phyloP scores from a whole-genome alignment of 2,888 invertebrate genomes.

The Augiades crinisus region DNA sequence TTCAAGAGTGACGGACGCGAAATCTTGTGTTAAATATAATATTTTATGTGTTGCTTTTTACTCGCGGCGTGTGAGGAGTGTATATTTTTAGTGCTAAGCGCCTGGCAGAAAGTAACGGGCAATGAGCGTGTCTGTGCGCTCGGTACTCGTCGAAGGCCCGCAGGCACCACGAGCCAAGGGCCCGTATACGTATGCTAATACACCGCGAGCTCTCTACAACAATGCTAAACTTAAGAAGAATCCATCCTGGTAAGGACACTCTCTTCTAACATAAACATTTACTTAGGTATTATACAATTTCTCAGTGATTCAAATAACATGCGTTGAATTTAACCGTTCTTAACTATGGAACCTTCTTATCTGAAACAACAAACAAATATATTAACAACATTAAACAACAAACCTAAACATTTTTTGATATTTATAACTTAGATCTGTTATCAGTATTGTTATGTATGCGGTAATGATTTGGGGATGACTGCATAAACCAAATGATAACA shows the following conservation, averaged over 20 bases:
- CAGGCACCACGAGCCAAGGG: constrained; percentile 55
- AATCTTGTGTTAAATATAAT: background rate
- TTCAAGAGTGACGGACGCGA: background rate
- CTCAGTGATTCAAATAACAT: no score
- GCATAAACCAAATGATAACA: no score
- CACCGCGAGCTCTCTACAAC: constrained; percentile 82
- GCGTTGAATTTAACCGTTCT: no score
- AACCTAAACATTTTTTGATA: no score
- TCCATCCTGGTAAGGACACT: constrained; percentile 68
- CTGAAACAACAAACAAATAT: no score
- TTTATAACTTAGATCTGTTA: no score
- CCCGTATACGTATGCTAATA: constrained; percentile 82
- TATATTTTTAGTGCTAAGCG: constrained; percentile 38
- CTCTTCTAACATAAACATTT: background rate
- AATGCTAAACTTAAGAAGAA: constrained; percentile 76
- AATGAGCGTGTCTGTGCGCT: constrained; percentile 67
- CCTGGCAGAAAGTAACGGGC: constrained; percentile 5
- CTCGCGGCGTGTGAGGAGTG: constrained; percentile 52
- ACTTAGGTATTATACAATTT: background rate
- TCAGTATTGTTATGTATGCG: no score
- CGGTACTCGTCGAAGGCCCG: constrained; percentile 69
- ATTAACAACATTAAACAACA: no score
- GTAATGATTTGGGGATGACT: no score
- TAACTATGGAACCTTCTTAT: no score
- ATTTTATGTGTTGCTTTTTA: constrained; percentile 59